Base-by-base conservation (phyloP, 2,797 vertebrate genomes). In the Antrozous pallidus region DNA sequence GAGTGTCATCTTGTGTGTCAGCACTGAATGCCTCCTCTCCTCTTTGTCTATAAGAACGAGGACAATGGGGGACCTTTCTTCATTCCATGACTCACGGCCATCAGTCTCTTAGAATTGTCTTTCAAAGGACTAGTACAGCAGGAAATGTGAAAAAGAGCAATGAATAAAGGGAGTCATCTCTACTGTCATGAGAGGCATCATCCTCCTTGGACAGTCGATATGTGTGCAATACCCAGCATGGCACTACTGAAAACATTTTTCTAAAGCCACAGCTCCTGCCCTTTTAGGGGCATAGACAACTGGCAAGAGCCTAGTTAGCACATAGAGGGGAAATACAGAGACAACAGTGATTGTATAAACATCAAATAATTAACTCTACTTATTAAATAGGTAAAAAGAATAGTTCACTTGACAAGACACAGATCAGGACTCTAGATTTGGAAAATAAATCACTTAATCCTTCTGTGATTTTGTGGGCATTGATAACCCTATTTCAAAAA, bases 161-260 rank as follows among this genome's bases (percentile, higher is more conserved):
- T 3, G n/a, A 80, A 91, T 58, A 80, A 78, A 88, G 31, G 38
- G 45, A 90, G 51, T 42, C 80, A 74, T 33, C 56, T 61, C 83
- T 51, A 20, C 22, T 88, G 73, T 95, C 71, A 54, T 42, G 56
- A 82, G 54, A 42, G 70, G 56, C 70, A 58, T 51, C 28, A 1
- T 88, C 71, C 33, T 86, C 51, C 67, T 92, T 58, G 49, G 31
- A 83, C 54, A 73, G 69, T 38, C 8, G 38, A 80, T 70, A 85
- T 40, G 47, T 74, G 49, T 45, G 13, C 63, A 90, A 93, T 75
- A 56, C 75, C 86, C 75, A 90, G 51, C 51, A 67, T 94, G 90
- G 81, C 54, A 92, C 77, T 67, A 71, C 67, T 36, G n/a, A 83
- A 54, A 88, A 78, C 22, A 38, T 90, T 82, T 65, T 70, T 70